Conservation (phyloP, 1,140 invertebrate species). For the Theocolax elegans region DNA sequence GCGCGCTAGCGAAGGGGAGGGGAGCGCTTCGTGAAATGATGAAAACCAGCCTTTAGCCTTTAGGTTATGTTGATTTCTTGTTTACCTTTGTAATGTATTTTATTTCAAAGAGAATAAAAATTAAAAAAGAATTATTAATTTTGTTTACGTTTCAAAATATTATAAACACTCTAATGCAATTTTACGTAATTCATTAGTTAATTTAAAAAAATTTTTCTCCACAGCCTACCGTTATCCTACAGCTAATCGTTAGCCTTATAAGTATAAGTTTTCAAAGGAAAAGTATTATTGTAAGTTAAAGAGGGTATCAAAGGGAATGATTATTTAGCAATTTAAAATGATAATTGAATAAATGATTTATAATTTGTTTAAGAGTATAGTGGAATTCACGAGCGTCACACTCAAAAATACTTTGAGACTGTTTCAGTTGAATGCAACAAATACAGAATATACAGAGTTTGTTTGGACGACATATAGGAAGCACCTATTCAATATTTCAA, state of each 20-base stretch:
- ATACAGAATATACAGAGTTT: slow-evolving; percentile 88
- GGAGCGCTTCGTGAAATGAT: too few relatives aligned
- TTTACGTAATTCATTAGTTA: slow-evolving; percentile 16
- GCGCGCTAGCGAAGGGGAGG: too few relatives aligned
- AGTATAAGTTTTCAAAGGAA: slow-evolving; percentile 93
- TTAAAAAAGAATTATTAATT: too few relatives aligned
- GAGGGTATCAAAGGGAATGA: slow-evolving; percentile 33
- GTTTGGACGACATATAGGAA: slow-evolving; percentile 90
- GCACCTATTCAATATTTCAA: slow-evolving; percentile 95
- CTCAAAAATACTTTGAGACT: slow-evolving; percentile 81
- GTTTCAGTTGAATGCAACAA: slow-evolving; percentile 94
- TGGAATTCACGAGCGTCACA: slow-evolving; percentile 91
- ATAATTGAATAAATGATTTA: slow-evolving; percentile 37
- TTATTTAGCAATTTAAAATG: slow-evolving; percentile 42
- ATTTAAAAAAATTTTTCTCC: slow-evolving; percentile 51
- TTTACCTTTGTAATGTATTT: too few relatives aligned
- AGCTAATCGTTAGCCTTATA: slow-evolving; percentile 94
- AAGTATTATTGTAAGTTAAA: slow-evolving; percentile 88
- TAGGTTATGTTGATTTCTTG: slow-evolving; percentile 50
- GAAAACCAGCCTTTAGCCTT: too few relatives aligned
- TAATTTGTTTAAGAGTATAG: slow-evolving; percentile 81
- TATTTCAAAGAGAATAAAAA: too few relatives aligned
- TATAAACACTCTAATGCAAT: not conserved
- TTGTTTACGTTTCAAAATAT: not conserved
- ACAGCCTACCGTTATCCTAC: too few relatives aligned